Base-by-base conservation (phyloP, 1,140 invertebrate species). In the Pectinophora gossypiella region DNA sequence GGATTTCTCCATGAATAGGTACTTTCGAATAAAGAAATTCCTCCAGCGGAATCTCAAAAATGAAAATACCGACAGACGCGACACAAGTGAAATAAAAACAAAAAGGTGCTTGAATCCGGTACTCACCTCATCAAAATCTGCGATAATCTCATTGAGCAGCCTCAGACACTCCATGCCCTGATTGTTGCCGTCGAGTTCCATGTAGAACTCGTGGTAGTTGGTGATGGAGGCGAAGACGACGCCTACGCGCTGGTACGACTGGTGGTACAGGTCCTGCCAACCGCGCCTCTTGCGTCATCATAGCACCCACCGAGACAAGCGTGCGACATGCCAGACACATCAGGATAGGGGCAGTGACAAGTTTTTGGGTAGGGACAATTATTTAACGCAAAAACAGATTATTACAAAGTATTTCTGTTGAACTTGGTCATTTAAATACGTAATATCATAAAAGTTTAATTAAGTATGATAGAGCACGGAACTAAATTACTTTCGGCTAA, bases 201-300 rank as follows among this genome's bases (percentile, higher is more conserved):
- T 96, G 88, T 98, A 98, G 88, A 98, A 98, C 82, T 98, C 96
- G 77, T 97, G 96, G 85, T 97, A 98, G 89, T 98, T 98, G 56
- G 97, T 96, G 72, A 98, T 97, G 6, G 95, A 96, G 19, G 96
- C 96, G 88, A 98, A 98, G 42, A 97, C 93, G 16, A 98, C 96
- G 21, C 96, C 96, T 38, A 97, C 96, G 69, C 95, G 93, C 57
- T 92, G 92, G 87, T 98, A 98, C 72, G 95, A 95, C 84, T 98
- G 95, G 88, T 97, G 95, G 88, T 98, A 98, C 57, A 98, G 90
- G 82, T 98, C 96, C 95, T 97, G 90, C 56, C 62, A 72, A 76
- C 61, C 54, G 64, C 68, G 67, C 66, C 59, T 66, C 72, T 64
- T 59, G 57, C 48, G 60, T 64, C 62, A 68, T 55, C 46, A 60